A percentile compares a stretch with the other conserved stretches of the same genome.
phyloP scores from a whole-genome alignment of 1,140 invertebrate genomes.

The Zaprionus nigranus region DNA sequence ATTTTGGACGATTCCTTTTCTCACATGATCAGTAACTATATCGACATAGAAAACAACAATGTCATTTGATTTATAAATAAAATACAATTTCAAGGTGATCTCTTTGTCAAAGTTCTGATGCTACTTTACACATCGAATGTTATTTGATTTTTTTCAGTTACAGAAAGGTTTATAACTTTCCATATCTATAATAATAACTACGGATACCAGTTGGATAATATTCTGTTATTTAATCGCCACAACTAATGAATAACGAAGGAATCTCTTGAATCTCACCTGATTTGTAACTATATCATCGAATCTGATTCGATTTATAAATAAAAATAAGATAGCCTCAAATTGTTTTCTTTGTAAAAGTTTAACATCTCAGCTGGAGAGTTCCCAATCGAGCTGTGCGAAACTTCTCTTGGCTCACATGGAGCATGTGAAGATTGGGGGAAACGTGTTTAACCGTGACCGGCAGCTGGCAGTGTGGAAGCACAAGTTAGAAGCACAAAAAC shows the following conservation, averaged over 20 bases:
- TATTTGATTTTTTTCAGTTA: too few species aligned
- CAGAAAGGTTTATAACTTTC: neutral
- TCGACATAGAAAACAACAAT: too few species aligned
- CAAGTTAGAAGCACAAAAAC: constrained; percentile 14
- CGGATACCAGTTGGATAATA: neutral
- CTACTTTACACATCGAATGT: too few species aligned
- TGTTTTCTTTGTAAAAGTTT: constrained; percentile 11
- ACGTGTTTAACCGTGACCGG: constrained; percentile 29
- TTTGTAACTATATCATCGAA: neutral
- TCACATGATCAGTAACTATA: too few species aligned
- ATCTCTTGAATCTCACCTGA: neutral
- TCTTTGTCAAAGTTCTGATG: too few species aligned
- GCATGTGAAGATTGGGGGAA: neutral
- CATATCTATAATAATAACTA: neutral
- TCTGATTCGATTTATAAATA: constrained; percentile 1
- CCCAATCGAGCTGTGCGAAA: neutral
- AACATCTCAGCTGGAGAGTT: constrained; percentile 2
- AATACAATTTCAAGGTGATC: too few species aligned
- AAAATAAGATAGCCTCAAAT: neutral
- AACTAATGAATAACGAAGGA: neutral
- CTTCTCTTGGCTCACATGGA: neutral
- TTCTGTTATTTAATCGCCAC: neutral
- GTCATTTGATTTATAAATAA: too few species aligned
- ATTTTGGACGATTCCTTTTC: too few species aligned
- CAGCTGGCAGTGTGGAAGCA: constrained; percentile 6